These are phyloP conservation scores for Lysiphlebus fabarum DNA, from an alignment of 1,140 invertebrate species.

Conservation along the genomic window DNA sequence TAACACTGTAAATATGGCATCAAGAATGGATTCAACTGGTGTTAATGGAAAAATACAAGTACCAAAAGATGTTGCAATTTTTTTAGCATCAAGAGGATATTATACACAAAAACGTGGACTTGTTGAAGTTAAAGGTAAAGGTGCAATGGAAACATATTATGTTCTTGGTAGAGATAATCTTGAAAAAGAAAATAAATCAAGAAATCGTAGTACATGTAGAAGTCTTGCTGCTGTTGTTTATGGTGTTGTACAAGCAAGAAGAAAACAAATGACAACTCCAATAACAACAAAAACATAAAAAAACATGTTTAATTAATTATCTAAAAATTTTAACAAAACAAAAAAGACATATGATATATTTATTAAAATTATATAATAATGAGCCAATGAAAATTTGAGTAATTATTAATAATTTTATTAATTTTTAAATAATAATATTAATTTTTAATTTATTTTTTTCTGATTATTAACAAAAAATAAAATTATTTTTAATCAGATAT, in stretches of 20 bases:
- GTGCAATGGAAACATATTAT: constrained; percentile 92
- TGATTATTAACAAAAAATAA: too few relatives aligned
- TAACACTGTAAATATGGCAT: constrained; percentile 96
- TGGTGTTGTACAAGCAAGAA: constrained; percentile 73
- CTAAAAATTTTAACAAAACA: too few relatives aligned
- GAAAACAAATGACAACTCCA: constrained; percentile 53
- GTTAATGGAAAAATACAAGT: constrained; percentile 85
- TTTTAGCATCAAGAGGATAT: constrained; percentile 70
- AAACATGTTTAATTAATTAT: constrained; percentile 5
- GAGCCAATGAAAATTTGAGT: too few relatives aligned
- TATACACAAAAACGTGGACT: constrained; percentile 73
- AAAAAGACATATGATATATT: too few relatives aligned
- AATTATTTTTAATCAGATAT: too few relatives aligned
- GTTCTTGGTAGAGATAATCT: constrained; percentile 64
- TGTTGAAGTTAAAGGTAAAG: constrained; percentile 91
- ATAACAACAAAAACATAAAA: constrained; percentile 37
- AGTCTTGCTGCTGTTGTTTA: constrained; percentile 84
- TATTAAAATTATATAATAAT: too few relatives aligned
- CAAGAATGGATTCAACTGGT: constrained; percentile 91
- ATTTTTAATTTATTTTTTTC: too few relatives aligned
- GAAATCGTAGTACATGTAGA: constrained; percentile 71
- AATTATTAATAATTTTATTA: too few relatives aligned
- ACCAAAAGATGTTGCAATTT: constrained; percentile 76
- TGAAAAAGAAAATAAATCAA: constrained; percentile 50
- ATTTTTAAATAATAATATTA: too few relatives aligned